Conservation (phyloP, 92 coral and sea anemone genomes). For the Heliopora coerulea region DNA sequence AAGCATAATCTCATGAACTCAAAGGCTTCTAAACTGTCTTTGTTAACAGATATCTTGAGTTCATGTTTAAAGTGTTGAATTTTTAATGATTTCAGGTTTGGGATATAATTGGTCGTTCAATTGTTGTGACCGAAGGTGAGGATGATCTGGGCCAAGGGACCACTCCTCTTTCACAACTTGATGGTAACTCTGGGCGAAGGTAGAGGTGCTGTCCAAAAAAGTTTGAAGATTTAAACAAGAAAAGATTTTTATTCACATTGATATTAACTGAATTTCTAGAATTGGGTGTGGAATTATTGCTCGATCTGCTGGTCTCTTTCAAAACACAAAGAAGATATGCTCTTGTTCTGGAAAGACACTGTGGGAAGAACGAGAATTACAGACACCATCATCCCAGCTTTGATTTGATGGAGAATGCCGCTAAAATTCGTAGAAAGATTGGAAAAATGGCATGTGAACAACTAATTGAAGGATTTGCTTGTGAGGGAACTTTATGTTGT, state of each 20-base stretch:
- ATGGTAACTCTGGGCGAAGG: conserved; percentile 96
- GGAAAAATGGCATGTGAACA: too few relatives aligned
- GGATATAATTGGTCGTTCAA: conserved; percentile 95
- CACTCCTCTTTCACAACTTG: conserved; percentile 58
- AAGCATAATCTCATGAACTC: too few relatives aligned
- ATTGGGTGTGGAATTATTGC: conserved; percentile 97
- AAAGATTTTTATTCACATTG: too few relatives aligned
- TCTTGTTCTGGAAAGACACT: conserved; percentile 87
- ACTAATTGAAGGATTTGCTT: too few relatives aligned
- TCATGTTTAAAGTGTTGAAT: too few relatives aligned
- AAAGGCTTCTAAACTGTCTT: too few relatives aligned
- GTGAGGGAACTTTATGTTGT: too few relatives aligned
- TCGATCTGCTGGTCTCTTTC: conserved; percentile 96
- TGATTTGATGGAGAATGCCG: background rate
- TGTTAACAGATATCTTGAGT: too few relatives aligned
- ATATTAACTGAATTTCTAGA: conserved; percentile 41
- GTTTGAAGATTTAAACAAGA: too few relatives aligned
- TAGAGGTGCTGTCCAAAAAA: conserved; percentile 22
- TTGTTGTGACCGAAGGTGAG: conserved; percentile 78
- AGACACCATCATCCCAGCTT: conserved; percentile 29
- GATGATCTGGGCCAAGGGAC: conserved; percentile 82
- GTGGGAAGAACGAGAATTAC: conserved; percentile 86
- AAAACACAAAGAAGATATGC: conserved; percentile 88
- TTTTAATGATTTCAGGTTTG: conserved; percentile 70
- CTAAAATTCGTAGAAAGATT: background rate